These are phyloP conservation scores for Calliopsis andreniformis DNA, from an alignment of 1,140 invertebrate species.

Conservation along the genomic window DNA sequence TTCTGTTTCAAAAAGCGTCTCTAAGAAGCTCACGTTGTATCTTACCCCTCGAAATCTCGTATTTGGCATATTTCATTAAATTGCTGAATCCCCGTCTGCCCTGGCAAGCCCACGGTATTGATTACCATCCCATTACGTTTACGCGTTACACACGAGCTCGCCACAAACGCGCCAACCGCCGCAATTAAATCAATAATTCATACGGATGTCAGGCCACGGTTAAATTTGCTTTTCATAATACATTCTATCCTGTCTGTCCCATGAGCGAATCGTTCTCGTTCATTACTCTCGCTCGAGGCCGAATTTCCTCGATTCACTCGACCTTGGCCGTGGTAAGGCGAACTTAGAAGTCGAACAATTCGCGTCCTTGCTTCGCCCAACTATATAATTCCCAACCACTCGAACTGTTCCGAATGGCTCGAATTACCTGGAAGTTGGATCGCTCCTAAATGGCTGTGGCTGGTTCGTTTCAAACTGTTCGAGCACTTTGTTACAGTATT, in stretches of 20 bases:
- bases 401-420: constrained; percentile 54
- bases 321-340: constrained; percentile 29
- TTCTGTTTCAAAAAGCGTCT: too few relatives aligned
- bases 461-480: neutral
- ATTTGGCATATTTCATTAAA: neutral
- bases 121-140: neutral
- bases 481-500: neutral
- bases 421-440: constrained; percentile 59
- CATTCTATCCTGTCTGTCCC: neutral
- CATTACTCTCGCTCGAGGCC: neutral
- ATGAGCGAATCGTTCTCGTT: neutral
- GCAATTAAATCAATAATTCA: constrained; percentile 19
- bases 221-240: neutral
- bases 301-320: constrained; percentile 33
- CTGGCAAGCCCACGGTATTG: neutral
- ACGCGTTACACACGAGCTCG: neutral
- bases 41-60: too few relatives aligned
- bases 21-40: too few relatives aligned
- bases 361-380: constrained; percentile 22
- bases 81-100: neutral
- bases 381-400: constrained; percentile 31
- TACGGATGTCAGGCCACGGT: neutral
- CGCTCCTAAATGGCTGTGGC: constrained; percentile 36
- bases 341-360: neutral
- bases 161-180: neutral